Conservation (phyloP, 2,113 vertebrate genomes). For the Erythrolamprus reginae region DNA sequence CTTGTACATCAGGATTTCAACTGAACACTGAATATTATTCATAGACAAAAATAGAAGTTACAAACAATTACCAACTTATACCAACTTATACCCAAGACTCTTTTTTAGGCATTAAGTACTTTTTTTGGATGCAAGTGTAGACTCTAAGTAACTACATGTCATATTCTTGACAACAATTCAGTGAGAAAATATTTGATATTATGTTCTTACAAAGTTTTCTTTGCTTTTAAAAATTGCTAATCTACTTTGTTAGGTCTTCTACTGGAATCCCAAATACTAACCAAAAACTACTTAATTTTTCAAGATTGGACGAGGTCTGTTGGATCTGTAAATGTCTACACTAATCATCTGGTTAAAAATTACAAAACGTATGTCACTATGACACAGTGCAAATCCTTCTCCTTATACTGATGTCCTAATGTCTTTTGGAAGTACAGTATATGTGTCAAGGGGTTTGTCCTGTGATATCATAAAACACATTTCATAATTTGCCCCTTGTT, state of each 20-base stretch:
- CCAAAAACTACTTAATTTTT: neutral
- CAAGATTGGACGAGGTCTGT: neutral
- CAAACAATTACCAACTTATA: constrained; percentile 39
- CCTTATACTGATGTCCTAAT: neutral
- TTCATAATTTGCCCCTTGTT: neutral
- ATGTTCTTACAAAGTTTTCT: neutral
- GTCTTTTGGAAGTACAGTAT: neutral
- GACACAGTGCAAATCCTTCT: neutral
- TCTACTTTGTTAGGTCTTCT: neutral
- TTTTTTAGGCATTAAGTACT: constrained; percentile 21
- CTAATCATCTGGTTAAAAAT: neutral
- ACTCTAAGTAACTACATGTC: neutral
- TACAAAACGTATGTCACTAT: neutral
- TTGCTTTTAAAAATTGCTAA: neutral
- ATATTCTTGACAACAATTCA: neutral
- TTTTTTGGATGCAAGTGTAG: constrained; percentile 2
- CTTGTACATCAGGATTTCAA: neutral
- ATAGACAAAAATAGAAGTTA: constrained; percentile 18
- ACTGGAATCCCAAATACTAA: neutral
- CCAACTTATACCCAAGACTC: neutral
- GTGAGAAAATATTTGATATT: neutral
- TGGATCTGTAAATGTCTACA: neutral
- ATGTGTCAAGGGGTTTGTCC: neutral
- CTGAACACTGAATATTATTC: constrained; percentile 6
- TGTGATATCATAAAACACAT: neutral